Evolutionary conservation across 2,797 vertebrate species (phyloP).

Genomic region (Eurystomus glaucurus): DNA sequence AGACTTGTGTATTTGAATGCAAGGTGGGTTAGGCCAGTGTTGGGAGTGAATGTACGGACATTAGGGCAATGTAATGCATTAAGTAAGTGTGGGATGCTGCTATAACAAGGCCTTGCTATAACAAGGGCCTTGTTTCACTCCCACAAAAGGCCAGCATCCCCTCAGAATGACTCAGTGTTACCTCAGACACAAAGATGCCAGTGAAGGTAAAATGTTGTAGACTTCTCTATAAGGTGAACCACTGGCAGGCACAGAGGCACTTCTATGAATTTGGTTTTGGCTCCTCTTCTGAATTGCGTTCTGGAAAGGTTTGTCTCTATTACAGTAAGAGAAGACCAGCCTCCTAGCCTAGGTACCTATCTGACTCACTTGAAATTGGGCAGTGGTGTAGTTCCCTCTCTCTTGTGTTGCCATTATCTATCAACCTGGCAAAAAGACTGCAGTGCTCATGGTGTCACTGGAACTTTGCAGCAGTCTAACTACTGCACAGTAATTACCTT

Average conservation of each 20-base stretch:
- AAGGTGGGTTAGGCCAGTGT: background rate
- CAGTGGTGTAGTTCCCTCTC: background rate
- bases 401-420: background rate
- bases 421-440: background rate
- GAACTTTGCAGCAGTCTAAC: background rate
- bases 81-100: background rate
- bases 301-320: background rate
- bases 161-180: background rate
- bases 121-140: background rate
- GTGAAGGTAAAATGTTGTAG: background rate
- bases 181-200: background rate
- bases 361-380: background rate
- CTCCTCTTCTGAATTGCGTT: background rate
- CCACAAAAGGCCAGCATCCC: fast-evolving
- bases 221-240: background rate
- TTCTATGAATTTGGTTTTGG: background rate
- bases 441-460: background rate
- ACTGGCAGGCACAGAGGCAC: background rate
- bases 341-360: background rate
- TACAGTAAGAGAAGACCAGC: background rate
- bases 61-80: background rate
- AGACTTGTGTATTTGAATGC: background rate
- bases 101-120: background rate
- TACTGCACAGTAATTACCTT: background rate
- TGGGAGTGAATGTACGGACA: background rate